phyloP scores from a whole-genome alignment of 2,797 vertebrate genomes.

The Zonotrichia albicollis region DNA sequence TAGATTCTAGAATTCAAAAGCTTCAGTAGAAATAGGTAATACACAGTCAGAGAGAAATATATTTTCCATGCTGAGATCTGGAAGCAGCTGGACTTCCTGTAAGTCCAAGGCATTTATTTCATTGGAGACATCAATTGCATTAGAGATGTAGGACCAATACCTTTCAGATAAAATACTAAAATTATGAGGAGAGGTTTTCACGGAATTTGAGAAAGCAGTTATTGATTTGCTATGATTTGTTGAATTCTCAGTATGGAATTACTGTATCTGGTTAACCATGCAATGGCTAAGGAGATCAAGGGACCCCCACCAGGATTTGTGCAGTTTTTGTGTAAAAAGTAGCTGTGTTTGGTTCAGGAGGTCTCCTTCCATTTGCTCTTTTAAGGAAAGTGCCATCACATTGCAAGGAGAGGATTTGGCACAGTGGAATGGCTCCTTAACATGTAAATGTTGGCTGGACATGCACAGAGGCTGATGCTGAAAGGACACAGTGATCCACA shows the following conservation, averaged over 20 bases:
- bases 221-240: not conserved
- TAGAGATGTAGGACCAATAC: not conserved
- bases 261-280: not conserved
- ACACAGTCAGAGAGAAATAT: not conserved
- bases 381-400: not conserved
- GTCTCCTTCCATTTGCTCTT: not conserved
- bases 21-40: not conserved
- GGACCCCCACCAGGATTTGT: not conserved
- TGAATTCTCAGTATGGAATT: not conserved
- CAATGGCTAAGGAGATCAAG: not conserved
- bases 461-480: rapidly evolving
- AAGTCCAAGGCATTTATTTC: not conserved
- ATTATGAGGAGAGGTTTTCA: not conserved
- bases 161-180: not conserved
- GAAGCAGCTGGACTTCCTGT: not conserved
- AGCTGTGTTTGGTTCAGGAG: not conserved
- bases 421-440: not conserved
- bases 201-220: not conserved
- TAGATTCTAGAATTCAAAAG: not conserved
- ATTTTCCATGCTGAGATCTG: not conserved
- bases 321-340: not conserved
- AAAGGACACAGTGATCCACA: not conserved
- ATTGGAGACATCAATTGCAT: not conserved
- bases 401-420: not conserved
- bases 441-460: not conserved